These are phyloP conservation scores for Chaenocephalus aceratus DNA, from an alignment of 2,113 vertebrate species.

Conservation along the genomic window DNA sequence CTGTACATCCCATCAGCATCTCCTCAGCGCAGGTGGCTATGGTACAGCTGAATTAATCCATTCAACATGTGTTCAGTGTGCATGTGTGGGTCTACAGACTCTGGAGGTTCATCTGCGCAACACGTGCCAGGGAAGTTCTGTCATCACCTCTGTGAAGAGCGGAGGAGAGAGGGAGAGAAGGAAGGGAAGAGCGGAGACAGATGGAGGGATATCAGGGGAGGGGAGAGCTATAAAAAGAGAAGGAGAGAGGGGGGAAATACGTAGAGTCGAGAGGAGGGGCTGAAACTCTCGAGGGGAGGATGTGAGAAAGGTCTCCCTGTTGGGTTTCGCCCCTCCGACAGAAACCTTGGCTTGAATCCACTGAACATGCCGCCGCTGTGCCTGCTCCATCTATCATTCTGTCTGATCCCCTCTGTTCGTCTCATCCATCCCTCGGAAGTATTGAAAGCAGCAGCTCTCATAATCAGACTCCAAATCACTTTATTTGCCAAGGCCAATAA, in stretches of 20 bases:
- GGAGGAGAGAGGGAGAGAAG: slow-evolving; percentile 46
- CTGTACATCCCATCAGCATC: slow-evolving; percentile 37
- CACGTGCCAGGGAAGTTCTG: slow-evolving; percentile 76
- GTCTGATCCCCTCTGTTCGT: slow-evolving; percentile 28
- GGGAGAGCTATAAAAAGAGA: slow-evolving; percentile 63
- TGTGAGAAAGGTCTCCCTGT: slow-evolving; percentile 62
- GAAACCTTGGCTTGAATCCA: slow-evolving; percentile 65
- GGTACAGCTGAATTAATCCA: slow-evolving; percentile 51
- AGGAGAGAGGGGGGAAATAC: slow-evolving; percentile 32
- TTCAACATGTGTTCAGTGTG: slow-evolving; percentile 59
- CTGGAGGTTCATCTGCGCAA: slow-evolving; percentile 70
- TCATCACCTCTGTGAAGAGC: slow-evolving; percentile 69
- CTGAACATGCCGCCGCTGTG: slow-evolving; percentile 60
- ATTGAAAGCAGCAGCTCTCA: slow-evolving; percentile 55
- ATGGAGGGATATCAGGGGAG: slow-evolving; percentile 60
- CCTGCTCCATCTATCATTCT: slow-evolving; percentile 70
- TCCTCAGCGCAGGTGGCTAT: slow-evolving; percentile 39
- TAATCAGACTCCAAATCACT: slow-evolving; percentile 41
- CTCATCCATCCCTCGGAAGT: slow-evolving; percentile 57
- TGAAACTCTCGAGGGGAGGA: slow-evolving; percentile 40
- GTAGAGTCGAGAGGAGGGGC: slow-evolving; percentile 4
- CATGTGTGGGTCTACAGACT: slow-evolving; percentile 34
- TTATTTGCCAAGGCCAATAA: slow-evolving; percentile 51
- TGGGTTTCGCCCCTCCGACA: slow-evolving; percentile 39
- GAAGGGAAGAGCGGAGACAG: slow-evolving; percentile 57